These are phyloP conservation scores for Paramormyrops kingsleyae DNA, from an alignment of 2,113 vertebrate genomes.

Conservation along the genomic window DNA sequence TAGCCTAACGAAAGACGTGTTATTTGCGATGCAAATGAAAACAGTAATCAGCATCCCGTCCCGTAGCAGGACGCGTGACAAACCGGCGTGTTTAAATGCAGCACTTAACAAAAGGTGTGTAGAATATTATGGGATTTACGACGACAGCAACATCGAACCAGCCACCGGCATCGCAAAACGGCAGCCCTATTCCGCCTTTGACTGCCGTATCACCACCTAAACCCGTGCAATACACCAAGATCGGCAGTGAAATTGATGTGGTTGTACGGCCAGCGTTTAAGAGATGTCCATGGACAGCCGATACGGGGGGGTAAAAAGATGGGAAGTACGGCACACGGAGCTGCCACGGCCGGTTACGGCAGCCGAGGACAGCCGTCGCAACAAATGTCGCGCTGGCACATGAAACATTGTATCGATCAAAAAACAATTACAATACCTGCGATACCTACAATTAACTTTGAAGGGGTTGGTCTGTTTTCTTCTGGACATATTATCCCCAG, in stretches of 20 bases:
- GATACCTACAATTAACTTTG: slow-evolving; percentile 76
- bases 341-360: neutral
- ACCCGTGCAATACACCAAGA: neutral
- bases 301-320: neutral
- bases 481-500: slow-evolving; percentile 66
- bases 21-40: neutral
- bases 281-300: neutral
- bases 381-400: neutral
- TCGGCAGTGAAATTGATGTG: neutral
- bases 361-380: neutral
- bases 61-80: neutral
- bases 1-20: neutral
- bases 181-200: neutral
- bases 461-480: slow-evolving; percentile 74
- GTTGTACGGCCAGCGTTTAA: neutral
- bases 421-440: slow-evolving; percentile 44
- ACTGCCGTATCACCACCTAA: neutral
- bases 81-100: neutral
- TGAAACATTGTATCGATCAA: slow-evolving; percentile 22
- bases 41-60: neutral
- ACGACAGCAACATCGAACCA: neutral
- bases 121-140: neutral
- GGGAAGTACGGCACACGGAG: neutral
- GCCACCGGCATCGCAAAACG: neutral
- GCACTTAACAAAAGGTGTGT: neutral